A percentile compares a stretch with the other conserved stretches of the same genome.
phyloP scores from a whole-genome alignment of 2,113 vertebrate genomes.

The Grallaria varia region DNA sequence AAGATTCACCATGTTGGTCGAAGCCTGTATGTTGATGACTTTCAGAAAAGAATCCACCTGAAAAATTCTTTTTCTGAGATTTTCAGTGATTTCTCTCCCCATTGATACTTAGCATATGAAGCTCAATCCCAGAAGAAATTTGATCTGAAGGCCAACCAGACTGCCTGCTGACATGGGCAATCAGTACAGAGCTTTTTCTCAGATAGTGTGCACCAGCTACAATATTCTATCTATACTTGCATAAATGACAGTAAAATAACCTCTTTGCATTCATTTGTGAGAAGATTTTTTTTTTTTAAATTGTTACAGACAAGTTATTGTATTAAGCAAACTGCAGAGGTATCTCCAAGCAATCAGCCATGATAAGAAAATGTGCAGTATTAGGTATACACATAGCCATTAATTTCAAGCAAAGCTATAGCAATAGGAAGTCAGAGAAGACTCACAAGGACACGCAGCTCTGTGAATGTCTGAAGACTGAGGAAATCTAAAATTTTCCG shows the following conservation, averaged over 20 bases:
- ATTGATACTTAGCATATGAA: neutral
- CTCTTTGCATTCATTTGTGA: neutral
- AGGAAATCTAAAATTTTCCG: conserved; percentile 3
- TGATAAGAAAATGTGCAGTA: conserved; percentile 18
- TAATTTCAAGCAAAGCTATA: conserved; percentile 55
- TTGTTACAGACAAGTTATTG: conserved; percentile 48
- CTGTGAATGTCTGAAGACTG: conserved; percentile 15
- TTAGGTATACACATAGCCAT: conserved; percentile 35
- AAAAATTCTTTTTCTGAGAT: neutral
- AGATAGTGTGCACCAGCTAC: neutral
- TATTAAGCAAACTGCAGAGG: conserved; percentile 37
- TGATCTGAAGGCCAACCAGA: neutral
- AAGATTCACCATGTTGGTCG: neutral
- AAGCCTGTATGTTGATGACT: neutral
- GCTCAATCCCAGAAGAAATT: neutral
- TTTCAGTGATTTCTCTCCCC: neutral
- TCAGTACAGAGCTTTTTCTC: neutral
- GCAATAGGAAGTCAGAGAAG: conserved; percentile 31
- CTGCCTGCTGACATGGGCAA: neutral
- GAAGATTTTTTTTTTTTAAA: neutral
- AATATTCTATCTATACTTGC: neutral
- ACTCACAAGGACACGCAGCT: conserved; percentile 24
- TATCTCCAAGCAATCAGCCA: conserved; percentile 46
- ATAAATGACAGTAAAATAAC: neutral
- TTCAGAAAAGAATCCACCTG: neutral